A percentile compares a stretch with the other conserved stretches of the same genome.
Evolutionary conservation across 2,113 vertebrate species (phyloP).

Genomic region (Rhinolophus sinicus): DNA sequence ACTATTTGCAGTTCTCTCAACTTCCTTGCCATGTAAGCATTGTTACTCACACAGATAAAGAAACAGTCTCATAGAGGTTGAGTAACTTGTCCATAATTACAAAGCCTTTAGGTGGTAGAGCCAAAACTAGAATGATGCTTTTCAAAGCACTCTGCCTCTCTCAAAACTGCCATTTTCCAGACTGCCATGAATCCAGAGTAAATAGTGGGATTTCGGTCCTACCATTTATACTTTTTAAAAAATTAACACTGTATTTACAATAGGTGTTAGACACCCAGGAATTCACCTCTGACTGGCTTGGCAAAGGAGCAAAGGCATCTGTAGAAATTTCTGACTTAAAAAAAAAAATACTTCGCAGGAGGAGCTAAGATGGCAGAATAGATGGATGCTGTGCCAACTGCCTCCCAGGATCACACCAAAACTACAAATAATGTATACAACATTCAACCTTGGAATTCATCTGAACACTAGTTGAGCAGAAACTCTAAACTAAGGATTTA

Average conservation of each 20-base stretch:
- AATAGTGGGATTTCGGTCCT: slow-evolving; percentile 4
- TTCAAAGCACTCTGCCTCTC: slow-evolving; percentile 41
- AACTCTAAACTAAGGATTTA: too few species aligned
- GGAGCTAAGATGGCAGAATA: too few species aligned
- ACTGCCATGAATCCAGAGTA: slow-evolving; percentile 26
- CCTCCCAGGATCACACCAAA: too few species aligned
- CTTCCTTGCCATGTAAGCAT: slow-evolving; percentile 29
- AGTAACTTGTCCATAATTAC: neutral
- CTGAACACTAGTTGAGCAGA: too few species aligned
- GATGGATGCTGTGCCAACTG: too few species aligned
- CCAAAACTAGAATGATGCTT: slow-evolving; percentile 42
- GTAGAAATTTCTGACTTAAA: neutral
- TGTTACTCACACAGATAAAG: neutral
- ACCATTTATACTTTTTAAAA: neutral
- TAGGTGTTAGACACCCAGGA: slow-evolving; percentile 1
- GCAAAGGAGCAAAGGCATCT: neutral
- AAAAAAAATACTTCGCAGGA: neutral
- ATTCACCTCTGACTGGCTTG: slow-evolving; percentile 12
- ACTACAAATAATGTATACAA: too few species aligned
- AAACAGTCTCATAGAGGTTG: slow-evolving; percentile 7
- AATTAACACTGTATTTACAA: slow-evolving; percentile 4
- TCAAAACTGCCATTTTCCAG: neutral
- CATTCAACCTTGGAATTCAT: too few species aligned
- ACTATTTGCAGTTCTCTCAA: neutral
- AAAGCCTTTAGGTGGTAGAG: neutral